Conservation (phyloP, 2,113 vertebrate species). For the Rhipidura dahli region DNA sequence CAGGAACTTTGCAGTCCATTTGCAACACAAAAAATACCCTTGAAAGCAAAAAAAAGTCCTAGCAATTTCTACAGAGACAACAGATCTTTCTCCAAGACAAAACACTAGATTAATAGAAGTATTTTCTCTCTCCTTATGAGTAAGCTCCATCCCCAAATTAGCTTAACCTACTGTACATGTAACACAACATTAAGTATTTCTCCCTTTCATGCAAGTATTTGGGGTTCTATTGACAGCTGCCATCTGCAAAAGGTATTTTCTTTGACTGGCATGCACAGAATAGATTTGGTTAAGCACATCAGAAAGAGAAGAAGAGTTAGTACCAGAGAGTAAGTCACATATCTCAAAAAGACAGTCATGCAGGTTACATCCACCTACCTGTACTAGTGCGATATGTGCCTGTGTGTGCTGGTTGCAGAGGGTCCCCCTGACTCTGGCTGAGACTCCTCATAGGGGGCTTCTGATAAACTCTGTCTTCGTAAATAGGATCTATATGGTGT, state of each 20-base stretch:
- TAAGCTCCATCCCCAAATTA: background rate
- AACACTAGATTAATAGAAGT: background rate
- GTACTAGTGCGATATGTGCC: constrained; percentile 94
- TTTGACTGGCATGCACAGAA: background rate
- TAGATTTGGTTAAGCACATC: background rate
- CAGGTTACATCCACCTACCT: constrained; percentile 75
- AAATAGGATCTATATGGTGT: constrained; percentile 96
- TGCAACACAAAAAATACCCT: background rate
- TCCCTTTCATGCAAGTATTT: rapidly evolving
- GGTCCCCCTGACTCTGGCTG: constrained; percentile 95
- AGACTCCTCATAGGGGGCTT: constrained; percentile 96
- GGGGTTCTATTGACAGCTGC: background rate
- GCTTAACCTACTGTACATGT: background rate
- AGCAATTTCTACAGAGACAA: background rate
- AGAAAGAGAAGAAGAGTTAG: background rate
- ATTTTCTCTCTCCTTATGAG: background rate
- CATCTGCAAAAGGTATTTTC: background rate
- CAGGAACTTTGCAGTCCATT: background rate
- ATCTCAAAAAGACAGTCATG: background rate
- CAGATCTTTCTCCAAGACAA: background rate
- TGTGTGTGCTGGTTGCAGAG: constrained; percentile 81
- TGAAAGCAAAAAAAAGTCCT: background rate
- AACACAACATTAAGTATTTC: background rate
- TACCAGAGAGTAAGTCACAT: background rate
- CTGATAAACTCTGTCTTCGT: constrained; percentile 96